phyloP scores from a whole-genome alignment of 2,113 vertebrate genomes.

The Dolichotis patagonum region DNA sequence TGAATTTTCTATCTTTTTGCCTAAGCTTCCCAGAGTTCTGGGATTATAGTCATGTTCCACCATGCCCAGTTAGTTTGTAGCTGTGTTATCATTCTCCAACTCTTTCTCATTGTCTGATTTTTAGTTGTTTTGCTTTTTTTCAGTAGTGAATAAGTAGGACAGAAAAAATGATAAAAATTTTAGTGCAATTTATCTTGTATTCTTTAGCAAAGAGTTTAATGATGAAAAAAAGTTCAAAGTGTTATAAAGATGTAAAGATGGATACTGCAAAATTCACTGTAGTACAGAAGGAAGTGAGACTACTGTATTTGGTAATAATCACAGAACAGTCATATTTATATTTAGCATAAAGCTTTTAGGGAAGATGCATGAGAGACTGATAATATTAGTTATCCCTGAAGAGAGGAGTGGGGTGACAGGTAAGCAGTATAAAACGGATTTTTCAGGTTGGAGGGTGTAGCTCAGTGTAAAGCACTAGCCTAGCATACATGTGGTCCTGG shows the following conservation, averaged over 20 bases:
- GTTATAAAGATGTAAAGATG: background rate
- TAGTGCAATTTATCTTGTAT: background rate
- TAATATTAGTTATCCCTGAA: background rate
- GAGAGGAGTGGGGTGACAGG: background rate
- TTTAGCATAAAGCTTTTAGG: slow-evolving; percentile 5
- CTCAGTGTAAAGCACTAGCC: background rate
- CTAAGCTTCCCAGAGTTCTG: background rate
- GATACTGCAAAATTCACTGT: background rate
- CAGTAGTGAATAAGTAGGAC: background rate
- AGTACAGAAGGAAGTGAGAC: background rate
- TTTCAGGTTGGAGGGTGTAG: background rate
- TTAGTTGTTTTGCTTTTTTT: slow-evolving; percentile 16
- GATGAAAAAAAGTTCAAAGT: background rate
- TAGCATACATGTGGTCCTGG: background rate
- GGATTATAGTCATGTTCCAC: background rate
- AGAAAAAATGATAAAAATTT: background rate
- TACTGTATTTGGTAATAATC: background rate
- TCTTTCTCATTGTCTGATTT: background rate
- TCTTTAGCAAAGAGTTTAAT: slow-evolving; percentile 7
- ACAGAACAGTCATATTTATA: background rate
- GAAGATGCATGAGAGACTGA: background rate
- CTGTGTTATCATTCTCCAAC: background rate
- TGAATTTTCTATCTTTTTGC: background rate
- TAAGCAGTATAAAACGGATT: background rate
- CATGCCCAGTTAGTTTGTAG: background rate